Base-by-base conservation (phyloP, 2,888 invertebrate species). In the Zele albiditarsus region DNA sequence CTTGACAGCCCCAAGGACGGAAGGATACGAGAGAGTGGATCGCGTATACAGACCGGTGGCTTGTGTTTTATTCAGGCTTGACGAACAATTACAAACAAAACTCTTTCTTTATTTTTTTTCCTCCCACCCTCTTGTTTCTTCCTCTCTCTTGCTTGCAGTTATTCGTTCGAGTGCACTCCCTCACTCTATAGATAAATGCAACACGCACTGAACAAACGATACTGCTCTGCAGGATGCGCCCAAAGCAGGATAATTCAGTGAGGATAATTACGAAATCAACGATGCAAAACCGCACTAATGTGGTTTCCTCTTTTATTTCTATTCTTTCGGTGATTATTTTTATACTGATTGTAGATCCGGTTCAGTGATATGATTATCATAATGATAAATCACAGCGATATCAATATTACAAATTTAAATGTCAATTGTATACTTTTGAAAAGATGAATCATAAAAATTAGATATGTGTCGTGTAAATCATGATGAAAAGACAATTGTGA, bases 41-140 rank as follows among this genome's bases (percentile, higher is more conserved):
- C 62, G 53, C 46, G 46, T 38, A 73, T 72, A 73, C 71, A 69
- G 72, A 78, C 77, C 86, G 86, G 86, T 88, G 88, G 88, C 88
- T 86, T 86, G 86, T 89, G 86, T 89, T 89, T 89, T 89, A 89
- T 89, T 89, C 88, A 89, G 83, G 82, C 85, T 84, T 86, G 85
- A 84, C 87, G 87, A 88, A 87, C 89, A 88, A 89, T 89, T 89
- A 89, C 88, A 75, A 80, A 81, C 75, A 71, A 58, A 68, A 67
- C 69, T 73, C 73, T 71, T 65, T 73, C 76, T 68, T 60, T 60
- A 16, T 49, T 33, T 49, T 31, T 65, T 20, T 58, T 60, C 16
- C 16, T 62, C n/a, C n/a, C 6, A 20, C 12, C 12, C 12, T 8
- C 6, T 20, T 25, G 5, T 25, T 57, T 25, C n/a, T 31, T 16